Percentiles rank a stretch among this genome's conserved stretches.
These are phyloP conservation scores for Chloroclystis v-ata DNA, from an alignment of 2,888 invertebrate species.

Conservation along the genomic window DNA sequence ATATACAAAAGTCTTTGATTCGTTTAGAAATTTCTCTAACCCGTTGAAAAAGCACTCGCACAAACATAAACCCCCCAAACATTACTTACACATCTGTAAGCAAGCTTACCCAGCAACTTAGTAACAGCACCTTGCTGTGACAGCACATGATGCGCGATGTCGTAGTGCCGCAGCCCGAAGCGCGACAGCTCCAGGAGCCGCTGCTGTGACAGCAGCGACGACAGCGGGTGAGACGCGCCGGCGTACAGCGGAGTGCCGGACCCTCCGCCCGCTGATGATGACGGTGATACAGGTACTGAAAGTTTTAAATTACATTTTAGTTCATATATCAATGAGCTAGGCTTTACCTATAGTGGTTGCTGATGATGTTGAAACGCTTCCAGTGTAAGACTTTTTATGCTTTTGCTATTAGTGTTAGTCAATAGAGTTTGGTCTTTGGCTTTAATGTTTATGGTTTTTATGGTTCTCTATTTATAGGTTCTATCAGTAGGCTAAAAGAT, in stretches of 20 bases:
- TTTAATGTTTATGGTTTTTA: no score
- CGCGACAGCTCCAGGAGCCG: conserved; percentile 88
- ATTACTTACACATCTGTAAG: conserved; percentile 9
- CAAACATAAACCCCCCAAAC: background rate
- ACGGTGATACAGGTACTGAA: conserved; percentile 79
- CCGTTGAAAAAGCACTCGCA: no score
- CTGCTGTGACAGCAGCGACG: conserved; percentile 86
- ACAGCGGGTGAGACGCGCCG: conserved; percentile 80
- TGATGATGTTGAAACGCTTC: no score
- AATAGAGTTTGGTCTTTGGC: no score
- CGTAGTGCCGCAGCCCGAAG: conserved; percentile 90
- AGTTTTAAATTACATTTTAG: conserved; percentile 7
- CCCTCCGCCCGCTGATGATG: conserved; percentile 70
- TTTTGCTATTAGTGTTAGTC: no score
- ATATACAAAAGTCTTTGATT: no score
- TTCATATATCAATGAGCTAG: background rate
- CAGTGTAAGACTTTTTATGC: no score
- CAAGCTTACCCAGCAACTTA: conserved; percentile 89
- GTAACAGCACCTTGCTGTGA: conserved; percentile 95
- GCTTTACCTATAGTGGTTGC: no score
- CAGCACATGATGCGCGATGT: conserved; percentile 93
- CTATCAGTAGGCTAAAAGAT: no score
- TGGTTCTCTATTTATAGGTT: no score
- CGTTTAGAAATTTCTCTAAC: no score
- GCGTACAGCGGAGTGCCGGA: conserved; percentile 70